Evolutionary conservation across 2,113 vertebrate species (phyloP).

Genomic region (Protobothrops mucrosquamatus): DNA sequence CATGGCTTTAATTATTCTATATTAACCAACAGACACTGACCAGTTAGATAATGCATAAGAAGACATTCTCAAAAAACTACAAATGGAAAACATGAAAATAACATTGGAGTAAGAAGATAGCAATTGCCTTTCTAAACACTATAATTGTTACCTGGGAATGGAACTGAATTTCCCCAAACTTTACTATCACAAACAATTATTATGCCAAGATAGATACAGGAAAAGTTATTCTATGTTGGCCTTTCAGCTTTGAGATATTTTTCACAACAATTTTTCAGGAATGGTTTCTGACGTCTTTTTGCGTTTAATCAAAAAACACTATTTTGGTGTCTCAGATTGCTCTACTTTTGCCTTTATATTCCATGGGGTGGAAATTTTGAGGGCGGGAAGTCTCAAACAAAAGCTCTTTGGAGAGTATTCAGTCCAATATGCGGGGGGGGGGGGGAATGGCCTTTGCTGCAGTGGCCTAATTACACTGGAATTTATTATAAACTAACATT

Average conservation of each 20-base stretch:
- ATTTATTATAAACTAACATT: background rate
- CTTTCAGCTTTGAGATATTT: background rate
- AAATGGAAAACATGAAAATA: background rate
- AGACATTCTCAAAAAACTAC: background rate
- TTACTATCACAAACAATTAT: background rate
- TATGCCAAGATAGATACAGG: background rate
- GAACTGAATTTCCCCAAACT: background rate
- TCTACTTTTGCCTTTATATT: background rate
- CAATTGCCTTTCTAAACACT: background rate
- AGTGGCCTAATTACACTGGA: background rate
- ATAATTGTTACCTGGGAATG: background rate
- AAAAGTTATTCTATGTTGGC: background rate
- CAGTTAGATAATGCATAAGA: background rate
- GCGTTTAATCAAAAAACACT: background rate
- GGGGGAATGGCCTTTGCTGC: background rate
- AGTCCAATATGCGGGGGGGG: too few relatives aligned
- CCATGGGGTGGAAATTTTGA: background rate
- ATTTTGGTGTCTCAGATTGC: background rate
- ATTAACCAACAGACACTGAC: background rate
- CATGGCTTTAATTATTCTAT: background rate
- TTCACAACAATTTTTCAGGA: background rate
- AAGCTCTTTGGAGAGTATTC: background rate
- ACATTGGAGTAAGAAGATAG: background rate
- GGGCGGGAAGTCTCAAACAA: background rate
- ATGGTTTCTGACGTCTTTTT: background rate